These are phyloP conservation scores for Pantala flavescens DNA, from an alignment of 1,140 invertebrate genomes.

Conservation along the genomic window DNA sequence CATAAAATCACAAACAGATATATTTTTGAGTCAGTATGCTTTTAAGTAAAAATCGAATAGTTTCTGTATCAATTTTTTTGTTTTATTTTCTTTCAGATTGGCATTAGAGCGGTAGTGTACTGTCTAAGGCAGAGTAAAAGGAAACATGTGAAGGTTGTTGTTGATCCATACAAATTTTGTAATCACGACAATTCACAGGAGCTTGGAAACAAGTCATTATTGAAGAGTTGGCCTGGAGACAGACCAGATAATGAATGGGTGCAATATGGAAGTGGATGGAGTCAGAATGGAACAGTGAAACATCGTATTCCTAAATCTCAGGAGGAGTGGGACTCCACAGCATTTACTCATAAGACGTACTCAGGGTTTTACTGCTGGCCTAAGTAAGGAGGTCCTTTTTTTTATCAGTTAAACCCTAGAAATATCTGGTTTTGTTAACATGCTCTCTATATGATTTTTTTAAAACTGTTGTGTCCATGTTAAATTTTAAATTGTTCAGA, in stretches of 20 bases:
- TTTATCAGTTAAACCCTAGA: neutral
- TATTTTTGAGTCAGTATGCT: no score
- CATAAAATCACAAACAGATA: no score
- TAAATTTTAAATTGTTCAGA: no score
- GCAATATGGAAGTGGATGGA: constrained; percentile 50
- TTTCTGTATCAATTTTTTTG: neutral
- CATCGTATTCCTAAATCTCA: constrained; percentile 39
- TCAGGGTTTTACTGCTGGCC: constrained; percentile 79
- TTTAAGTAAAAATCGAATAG: no score
- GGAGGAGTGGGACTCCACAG: constrained; percentile 62
- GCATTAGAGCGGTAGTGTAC: constrained; percentile 47
- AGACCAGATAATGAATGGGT: constrained; percentile 61
- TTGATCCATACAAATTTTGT: constrained; percentile 37
- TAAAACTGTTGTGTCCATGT: no score
- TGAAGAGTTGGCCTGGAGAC: constrained; percentile 37
- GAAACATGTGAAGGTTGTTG: constrained; percentile 46
- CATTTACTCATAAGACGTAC: constrained; percentile 56
- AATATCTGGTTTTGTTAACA: no score
- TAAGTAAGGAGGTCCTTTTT: constrained; percentile 35
- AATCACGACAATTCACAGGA: constrained; percentile 21
- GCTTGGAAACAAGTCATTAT: constrained; percentile 22
- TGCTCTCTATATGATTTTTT: no score
- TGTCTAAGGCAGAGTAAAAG: constrained; percentile 69
- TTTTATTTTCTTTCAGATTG: constrained; percentile 36
- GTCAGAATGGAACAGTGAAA: constrained; percentile 17